These are phyloP conservation scores for Mythimna ferrago DNA, from an alignment of 2,888 invertebrate species.

Conservation along the genomic window DNA sequence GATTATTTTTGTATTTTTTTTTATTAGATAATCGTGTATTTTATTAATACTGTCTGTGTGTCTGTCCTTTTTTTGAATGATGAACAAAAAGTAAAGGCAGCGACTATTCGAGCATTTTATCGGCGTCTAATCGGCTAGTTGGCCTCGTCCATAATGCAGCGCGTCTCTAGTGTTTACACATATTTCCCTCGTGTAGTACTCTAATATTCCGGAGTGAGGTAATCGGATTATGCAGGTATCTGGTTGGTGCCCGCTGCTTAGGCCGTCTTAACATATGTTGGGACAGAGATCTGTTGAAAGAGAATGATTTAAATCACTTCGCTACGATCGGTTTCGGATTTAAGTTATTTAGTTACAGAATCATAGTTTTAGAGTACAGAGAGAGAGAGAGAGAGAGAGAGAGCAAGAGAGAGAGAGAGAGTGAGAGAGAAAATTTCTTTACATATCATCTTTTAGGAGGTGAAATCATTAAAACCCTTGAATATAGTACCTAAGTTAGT, in stretches of 20 bases:
- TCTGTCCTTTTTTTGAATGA: no score
- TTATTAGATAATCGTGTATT: no score
- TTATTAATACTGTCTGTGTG: no score
- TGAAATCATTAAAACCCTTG: not conserved
- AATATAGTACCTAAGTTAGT: no score
- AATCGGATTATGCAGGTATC: slow-evolving; percentile 82
- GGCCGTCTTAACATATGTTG: slow-evolving; percentile 65
- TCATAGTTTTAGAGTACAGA: not conserved
- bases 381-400: no score
- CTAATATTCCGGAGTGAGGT: slow-evolving; percentile 79
- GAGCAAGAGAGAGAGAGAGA: no score
- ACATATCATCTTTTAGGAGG: no score
- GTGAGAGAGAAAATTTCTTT: not conserved
- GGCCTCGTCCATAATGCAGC: not conserved
- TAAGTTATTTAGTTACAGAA: not conserved
- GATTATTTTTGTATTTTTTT: no score
- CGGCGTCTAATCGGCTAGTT: not conserved
- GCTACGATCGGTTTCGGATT: slow-evolving; percentile 25
- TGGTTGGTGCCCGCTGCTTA: slow-evolving; percentile 66
- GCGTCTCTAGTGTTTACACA: slow-evolving; percentile 75
- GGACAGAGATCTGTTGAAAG: slow-evolving; percentile 43
- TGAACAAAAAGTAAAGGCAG: no score
- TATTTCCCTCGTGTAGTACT: slow-evolving; percentile 84
- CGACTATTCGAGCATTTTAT: not conserved
- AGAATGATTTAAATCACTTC: slow-evolving; percentile 40